These are phyloP conservation scores for Ommatoiulus sabulosus DNA, from an alignment of 2,888 invertebrate species.

Conservation along the genomic window DNA sequence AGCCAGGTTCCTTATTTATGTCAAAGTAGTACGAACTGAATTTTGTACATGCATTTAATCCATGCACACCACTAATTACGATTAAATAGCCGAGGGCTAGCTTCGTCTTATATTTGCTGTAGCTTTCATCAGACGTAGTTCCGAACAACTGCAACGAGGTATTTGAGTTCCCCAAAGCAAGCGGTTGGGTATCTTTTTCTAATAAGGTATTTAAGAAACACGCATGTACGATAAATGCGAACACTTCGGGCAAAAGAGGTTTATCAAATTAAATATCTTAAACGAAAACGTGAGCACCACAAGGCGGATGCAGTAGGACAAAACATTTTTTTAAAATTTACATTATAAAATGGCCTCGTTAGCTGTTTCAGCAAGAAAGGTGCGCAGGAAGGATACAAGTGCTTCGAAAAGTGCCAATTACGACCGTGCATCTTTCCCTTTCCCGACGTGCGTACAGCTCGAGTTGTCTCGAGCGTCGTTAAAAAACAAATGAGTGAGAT, in stretches of 20 bases:
- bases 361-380: too few species aligned
- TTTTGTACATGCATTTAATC: too few species aligned
- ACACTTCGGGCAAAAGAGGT: slow-evolving; percentile 14
- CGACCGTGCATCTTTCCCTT: background rate
- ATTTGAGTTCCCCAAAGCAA: background rate
- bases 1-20: too few species aligned
- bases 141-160: background rate
- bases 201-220: background rate
- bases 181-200: background rate
- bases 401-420: background rate
- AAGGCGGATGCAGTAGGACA: background rate
- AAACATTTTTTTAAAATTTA: background rate
- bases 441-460: background rate
- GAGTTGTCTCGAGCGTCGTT: background rate
- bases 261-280: background rate
- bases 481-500: background rate
- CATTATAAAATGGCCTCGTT: background rate
- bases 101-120: background rate
- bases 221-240: background rate
- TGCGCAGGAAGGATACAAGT: too few species aligned
- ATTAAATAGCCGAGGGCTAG: background rate
- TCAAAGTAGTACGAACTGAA: too few species aligned
- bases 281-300: background rate
- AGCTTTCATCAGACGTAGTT: background rate
- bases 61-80: background rate